Evolutionary conservation across 1,140 invertebrate genomes (phyloP), one percentile per base, ranked within the genome.

Genomic region (Ostrea denselamellosa): DNA sequence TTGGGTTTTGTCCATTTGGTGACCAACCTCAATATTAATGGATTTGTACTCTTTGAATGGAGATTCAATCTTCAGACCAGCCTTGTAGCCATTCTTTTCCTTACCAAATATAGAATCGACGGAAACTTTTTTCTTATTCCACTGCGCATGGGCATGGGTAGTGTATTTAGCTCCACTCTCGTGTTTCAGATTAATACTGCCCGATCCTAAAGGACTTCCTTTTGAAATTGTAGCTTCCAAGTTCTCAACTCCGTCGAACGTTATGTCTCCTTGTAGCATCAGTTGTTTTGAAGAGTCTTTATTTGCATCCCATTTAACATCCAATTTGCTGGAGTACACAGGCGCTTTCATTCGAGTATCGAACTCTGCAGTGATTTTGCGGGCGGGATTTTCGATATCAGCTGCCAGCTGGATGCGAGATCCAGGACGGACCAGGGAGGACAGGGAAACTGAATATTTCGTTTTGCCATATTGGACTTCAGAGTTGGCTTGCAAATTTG

Each of bases 291-390:
- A 19, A 12, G 52, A 56, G 84, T 86, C 87, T 65, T 28, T 54
- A 62, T 82, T 83, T 12, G 84, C 87, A 86, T 88, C 87, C 84
- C 87, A 88, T 85, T 85, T 81, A 17, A 88, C 71, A 51, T 88
- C 85, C 7, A 83, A 52, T 25, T 52, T 25, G 9, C 83, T 52
- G 17, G 52, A 25, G 44, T 83, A 86, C 0, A 83, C 25, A 22
- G 87, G 85, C 8, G 19, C 12, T 51, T 86, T 86, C 1, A 52
- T 84, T 52, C 53, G 86, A 25, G 77, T 85, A 8, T 88, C 87
- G 4, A 86, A 17, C 28, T 53, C 54, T 7, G 22, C 85, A 0
- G 10, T 86, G 8, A 88, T 62, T 34, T 81, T 62, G 56, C 85
- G 28, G 7, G 87, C 52, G 9, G 85, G 87, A 28, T 58, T 22